These are phyloP conservation scores for Mustela nigripes DNA, from an alignment of 2,113 vertebrate genomes.

Conservation along the genomic window DNA sequence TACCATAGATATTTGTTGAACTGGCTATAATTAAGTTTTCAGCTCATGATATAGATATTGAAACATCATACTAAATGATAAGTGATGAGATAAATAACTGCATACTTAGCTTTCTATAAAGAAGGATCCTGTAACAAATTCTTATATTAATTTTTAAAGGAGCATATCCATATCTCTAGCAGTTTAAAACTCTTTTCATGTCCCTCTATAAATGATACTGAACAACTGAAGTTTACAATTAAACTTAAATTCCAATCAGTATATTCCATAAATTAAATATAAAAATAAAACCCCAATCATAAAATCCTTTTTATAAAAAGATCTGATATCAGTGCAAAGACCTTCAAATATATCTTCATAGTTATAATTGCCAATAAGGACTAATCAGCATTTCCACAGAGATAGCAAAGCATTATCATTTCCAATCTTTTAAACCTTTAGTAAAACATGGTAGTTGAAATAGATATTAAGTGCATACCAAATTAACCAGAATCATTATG, in stretches of 20 bases:
- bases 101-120: constrained; percentile 57
- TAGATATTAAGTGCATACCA: background rate
- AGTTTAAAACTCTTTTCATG: constrained; percentile 6
- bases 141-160: constrained; percentile 29
- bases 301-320: constrained; percentile 31
- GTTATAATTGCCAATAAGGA: background rate
- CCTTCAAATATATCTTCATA: constrained; percentile 4
- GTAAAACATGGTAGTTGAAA: background rate
- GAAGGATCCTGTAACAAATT: constrained; percentile 13
- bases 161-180: background rate
- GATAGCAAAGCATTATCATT: background rate
- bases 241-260: constrained; percentile 24
- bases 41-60: background rate
- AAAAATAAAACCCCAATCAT: constrained; percentile 31
- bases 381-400: constrained; percentile 34
- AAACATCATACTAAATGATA: background rate
- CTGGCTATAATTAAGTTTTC: constrained; percentile 26
- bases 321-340: background rate
- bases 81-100: background rate
- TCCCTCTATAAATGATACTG: constrained; percentile 41
- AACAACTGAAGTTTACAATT: constrained; percentile 51
- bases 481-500: constrained; percentile 8
- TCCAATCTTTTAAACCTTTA: constrained; percentile 8
- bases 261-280: constrained; percentile 12
- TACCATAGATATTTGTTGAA: background rate